These are phyloP conservation scores for Pseudolaguvia tuberculata DNA, from an alignment of 2,113 vertebrate species.

Conservation along the genomic window DNA sequence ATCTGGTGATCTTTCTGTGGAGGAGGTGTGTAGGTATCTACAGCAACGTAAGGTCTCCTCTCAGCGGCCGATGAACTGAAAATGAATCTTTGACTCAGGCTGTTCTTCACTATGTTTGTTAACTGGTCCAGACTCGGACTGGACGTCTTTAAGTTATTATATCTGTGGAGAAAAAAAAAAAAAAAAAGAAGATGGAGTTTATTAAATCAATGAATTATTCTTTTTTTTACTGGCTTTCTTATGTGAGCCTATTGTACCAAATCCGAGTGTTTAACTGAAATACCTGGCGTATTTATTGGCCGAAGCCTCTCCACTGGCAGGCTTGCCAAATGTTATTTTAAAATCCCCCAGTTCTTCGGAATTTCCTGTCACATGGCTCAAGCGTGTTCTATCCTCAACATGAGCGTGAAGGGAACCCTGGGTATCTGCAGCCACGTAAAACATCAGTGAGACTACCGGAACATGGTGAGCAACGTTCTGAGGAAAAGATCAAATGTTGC, in stretches of 20 bases:
- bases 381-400: slow-evolving; percentile 66
- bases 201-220: too few relatives aligned
- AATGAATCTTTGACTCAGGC: slow-evolving; percentile 74
- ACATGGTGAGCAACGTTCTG: slow-evolving; percentile 61
- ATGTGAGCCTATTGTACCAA: too few relatives aligned
- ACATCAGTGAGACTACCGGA: slow-evolving; percentile 83
- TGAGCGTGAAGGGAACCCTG: slow-evolving; percentile 76
- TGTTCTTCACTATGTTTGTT: slow-evolving; percentile 80
- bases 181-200: too few relatives aligned
- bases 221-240: too few relatives aligned
- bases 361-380: slow-evolving; percentile 72
- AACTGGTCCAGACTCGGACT: slow-evolving; percentile 81
- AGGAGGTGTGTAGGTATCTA: slow-evolving; percentile 68
- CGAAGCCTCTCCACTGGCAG: slow-evolving; percentile 62
- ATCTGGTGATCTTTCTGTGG: slow-evolving; percentile 64
- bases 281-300: slow-evolving; percentile 78
- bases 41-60: slow-evolving; percentile 72
- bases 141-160: slow-evolving; percentile 76
- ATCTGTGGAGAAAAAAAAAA: slow-evolving; percentile 70
- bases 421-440: slow-evolving; percentile 85
- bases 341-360: slow-evolving; percentile 85
- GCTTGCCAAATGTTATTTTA: slow-evolving; percentile 78
- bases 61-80: slow-evolving; percentile 68
- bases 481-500: neutral
- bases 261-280: neutral